These are phyloP conservation scores for Anadara kagoshimensis DNA, from an alignment of 1,140 invertebrate species.

Conservation along the genomic window DNA sequence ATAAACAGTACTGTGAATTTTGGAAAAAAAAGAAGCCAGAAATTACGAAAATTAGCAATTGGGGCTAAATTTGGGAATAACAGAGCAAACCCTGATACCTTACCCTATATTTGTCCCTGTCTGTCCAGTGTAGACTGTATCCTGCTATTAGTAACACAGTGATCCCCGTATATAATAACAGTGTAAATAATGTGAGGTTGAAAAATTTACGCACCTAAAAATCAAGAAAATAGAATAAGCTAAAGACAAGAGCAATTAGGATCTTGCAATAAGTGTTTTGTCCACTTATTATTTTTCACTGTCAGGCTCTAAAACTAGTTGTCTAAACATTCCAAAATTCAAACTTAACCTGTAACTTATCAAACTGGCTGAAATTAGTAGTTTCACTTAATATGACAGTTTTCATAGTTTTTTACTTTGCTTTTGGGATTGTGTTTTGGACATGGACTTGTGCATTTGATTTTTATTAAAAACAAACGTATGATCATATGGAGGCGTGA, in stretches of 20 bases:
- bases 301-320: too few relatives aligned
- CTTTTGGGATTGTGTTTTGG: too few relatives aligned
- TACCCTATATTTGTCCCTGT: conserved; percentile 42
- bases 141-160: conserved; percentile 43
- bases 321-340: too few relatives aligned
- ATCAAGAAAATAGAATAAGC: conserved; percentile 4
- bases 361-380: too few relatives aligned
- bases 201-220: conserved; percentile 52
- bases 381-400: too few relatives aligned
- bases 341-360: too few relatives aligned
- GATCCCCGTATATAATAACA: conserved; percentile 43
- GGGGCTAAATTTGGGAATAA: neutral
- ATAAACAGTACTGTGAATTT: neutral
- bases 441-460: too few relatives aligned
- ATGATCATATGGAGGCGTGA: too few relatives aligned
- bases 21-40: neutral
- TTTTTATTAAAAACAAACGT: too few relatives aligned
- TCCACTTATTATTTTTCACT: too few relatives aligned
- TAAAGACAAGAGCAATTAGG: neutral
- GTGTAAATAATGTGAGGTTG: conserved; percentile 46
- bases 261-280: too few relatives aligned
- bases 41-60: neutral
- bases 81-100: neutral
- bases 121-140: conserved; percentile 49
- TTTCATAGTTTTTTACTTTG: too few relatives aligned